Base-by-base conservation (phyloP, 2,888 invertebrate genomes). In the Tortricodes alternella region DNA sequence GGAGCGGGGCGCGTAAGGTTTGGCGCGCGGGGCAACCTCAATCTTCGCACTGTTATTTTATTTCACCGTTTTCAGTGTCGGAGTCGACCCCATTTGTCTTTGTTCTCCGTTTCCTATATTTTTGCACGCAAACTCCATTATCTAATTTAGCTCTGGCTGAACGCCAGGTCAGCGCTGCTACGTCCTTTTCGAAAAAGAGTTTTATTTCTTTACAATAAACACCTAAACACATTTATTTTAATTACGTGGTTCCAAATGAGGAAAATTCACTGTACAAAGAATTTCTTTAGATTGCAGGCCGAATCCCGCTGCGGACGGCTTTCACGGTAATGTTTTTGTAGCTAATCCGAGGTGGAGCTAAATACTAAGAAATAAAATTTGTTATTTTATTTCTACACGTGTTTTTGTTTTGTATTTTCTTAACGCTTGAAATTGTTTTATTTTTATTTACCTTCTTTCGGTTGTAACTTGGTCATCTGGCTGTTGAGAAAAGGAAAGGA, bases 121-220 rank as follows among this genome's bases (percentile, higher is more conserved):
- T 90, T 90, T 89, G 89, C 89, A 89, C 89, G 88, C 89, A 89
- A 89, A 90, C 86, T 89, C 89, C 89, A 90, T 90, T 90, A 90
- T 89, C 89, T 90, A 90, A 90, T 90, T 90, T 90, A 86, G 89
- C 89, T 87, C 86, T 89, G 89, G 89, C 87, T 81, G 83, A 85
- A 85, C 86, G 89, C 89, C 89, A 89, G 83, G 82, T 84, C 82
- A 81, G 81, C 75, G 83, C 80, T 86, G n/a, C 86, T 86, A 83
- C 83, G 83, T 87, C 85, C 80, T 81, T 83, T 74, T 69, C 71
- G 78, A 81, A 82, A 83, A 83, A 80, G 80, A 78, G 77, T 84
- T 88, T 85, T 83, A 82, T 83, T 84, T 75, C 73, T 83, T 85
- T 82, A 82, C 83, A 82, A 78, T 81, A 79, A 82, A 83, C 82